A percentile compares a stretch with the other conserved stretches of the same genome.
Evolutionary conservation across 2,797 vertebrate genomes (phyloP).

Genomic region (Pseudopleuronectes americanus): DNA sequence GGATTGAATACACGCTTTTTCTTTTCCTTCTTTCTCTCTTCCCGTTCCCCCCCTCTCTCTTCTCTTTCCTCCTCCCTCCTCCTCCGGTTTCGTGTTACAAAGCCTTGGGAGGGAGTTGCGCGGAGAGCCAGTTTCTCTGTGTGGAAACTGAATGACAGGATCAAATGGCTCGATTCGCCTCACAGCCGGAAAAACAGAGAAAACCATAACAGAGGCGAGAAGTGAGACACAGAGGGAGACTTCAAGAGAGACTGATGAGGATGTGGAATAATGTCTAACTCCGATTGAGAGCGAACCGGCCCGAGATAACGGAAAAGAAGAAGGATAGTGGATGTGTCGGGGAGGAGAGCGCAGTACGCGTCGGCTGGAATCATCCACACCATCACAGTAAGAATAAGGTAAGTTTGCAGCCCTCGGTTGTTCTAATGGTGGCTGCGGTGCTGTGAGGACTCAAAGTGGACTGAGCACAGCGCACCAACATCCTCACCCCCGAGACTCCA

Average conservation of each 20-base stretch:
- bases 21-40: background rate
- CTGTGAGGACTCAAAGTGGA: slow-evolving; percentile 40
- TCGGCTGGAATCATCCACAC: slow-evolving; percentile 30
- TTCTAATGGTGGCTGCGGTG: background rate
- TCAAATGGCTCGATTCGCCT: slow-evolving; percentile 74
- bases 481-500: slow-evolving; percentile 42
- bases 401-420: slow-evolving; percentile 63
- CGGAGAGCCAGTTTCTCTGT: slow-evolving; percentile 77
- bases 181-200: slow-evolving; percentile 39
- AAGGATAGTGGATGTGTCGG: slow-evolving; percentile 64
- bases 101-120: slow-evolving; percentile 79
- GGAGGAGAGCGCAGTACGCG: slow-evolving; percentile 58
- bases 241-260: slow-evolving; percentile 40
- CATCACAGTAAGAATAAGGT: slow-evolving; percentile 59
- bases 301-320: slow-evolving; percentile 61
- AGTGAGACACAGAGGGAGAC: slow-evolving; percentile 22
- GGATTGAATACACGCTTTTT: slow-evolving; percentile 69
- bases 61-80: slow-evolving; percentile 27
- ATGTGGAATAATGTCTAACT: slow-evolving; percentile 79
- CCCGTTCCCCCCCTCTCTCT: slow-evolving; percentile 12
- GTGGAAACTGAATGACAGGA: slow-evolving; percentile 82
- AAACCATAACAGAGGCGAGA: slow-evolving; percentile 13
- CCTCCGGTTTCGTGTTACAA: slow-evolving; percentile 81
- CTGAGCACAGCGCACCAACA: slow-evolving; percentile 13
- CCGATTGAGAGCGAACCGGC: slow-evolving; percentile 42